A percentile compares a stretch with the other conserved stretches of the same genome.
These are phyloP conservation scores for Enteromius mattozi DNA, from an alignment of 2,797 vertebrate species.

Conservation along the genomic window DNA sequence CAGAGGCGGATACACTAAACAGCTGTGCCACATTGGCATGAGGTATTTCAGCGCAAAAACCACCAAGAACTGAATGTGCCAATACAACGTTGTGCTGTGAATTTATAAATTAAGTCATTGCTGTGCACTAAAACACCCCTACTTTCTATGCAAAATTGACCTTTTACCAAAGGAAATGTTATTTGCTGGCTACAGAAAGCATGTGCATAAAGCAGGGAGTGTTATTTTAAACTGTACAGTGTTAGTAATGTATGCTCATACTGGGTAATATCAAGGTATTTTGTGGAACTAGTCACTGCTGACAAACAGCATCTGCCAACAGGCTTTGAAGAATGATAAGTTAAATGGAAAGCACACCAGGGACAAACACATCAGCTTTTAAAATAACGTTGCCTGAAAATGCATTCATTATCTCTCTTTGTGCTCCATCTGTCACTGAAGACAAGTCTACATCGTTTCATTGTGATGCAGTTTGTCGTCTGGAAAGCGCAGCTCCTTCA, in stretches of 20 bases:
- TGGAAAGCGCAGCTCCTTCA: neutral
- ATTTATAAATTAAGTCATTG: neutral
- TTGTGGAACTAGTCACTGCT: neutral
- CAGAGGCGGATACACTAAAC: slow-evolving; percentile 9
- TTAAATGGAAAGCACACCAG: slow-evolving; percentile 17
- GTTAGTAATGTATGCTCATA: neutral
- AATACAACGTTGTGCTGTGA: neutral
- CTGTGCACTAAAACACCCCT: neutral
- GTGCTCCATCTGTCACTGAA: slow-evolving; percentile 10
- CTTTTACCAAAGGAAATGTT: neutral
- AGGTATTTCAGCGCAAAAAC: neutral
- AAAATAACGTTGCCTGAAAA: slow-evolving; percentile 10
- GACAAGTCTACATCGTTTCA: slow-evolving; percentile 3
- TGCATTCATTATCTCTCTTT: slow-evolving; percentile 21
- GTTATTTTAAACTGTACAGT: neutral
- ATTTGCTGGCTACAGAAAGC: neutral
- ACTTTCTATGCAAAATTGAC: neutral
- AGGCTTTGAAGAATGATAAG: neutral
- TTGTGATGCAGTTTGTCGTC: slow-evolving; percentile 24
- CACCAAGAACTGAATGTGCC: neutral
- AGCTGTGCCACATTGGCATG: neutral
- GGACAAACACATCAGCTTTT: neutral
- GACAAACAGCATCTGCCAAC: slow-evolving; percentile 15
- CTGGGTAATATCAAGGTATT: neutral
- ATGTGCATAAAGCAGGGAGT: neutral